Percentiles rank a stretch among this genome's conserved stretches.
These are phyloP conservation scores for Lysandra coridon DNA, from an alignment of 2,888 invertebrate species.

Conservation along the genomic window DNA sequence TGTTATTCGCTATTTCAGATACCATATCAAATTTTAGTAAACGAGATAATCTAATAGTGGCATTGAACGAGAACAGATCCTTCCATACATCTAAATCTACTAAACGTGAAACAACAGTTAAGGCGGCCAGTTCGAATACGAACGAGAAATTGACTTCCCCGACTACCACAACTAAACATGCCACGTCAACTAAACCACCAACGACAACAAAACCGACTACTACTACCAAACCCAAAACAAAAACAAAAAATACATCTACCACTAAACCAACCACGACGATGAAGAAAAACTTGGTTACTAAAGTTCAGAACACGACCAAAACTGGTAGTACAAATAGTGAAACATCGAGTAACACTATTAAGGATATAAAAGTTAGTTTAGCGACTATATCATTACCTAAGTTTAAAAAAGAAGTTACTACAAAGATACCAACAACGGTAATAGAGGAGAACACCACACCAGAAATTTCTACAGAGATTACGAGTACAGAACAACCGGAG, in stretches of 20 bases:
- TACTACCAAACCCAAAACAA: conserved; percentile 64
- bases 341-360: not conserved
- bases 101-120: conserved; percentile 55
- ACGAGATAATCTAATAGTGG: conserved; percentile 47
- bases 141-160: conserved; percentile 50
- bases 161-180: conserved; percentile 48
- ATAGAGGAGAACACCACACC: conserved; percentile 41
- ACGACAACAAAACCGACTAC: conserved; percentile 51
- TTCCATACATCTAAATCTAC: conserved; percentile 52
- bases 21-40: conserved; percentile 36
- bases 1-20: conserved; percentile 35
- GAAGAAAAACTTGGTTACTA: conserved; percentile 38
- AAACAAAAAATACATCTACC: conserved; percentile 54
- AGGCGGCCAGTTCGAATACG: conserved; percentile 45
- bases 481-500: conserved; percentile 59
- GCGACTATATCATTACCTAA: conserved; percentile 40
- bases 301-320: not conserved
- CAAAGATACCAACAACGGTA: conserved; percentile 40
- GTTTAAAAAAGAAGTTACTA: conserved; percentile 41
- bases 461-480: conserved; percentile 43
- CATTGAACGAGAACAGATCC: conserved; percentile 56
- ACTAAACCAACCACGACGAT: conserved; percentile 44
- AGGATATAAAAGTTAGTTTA: conserved; percentile 16
- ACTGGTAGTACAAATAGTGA: not conserved
- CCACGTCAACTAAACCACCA: conserved; percentile 49